Percentiles rank a stretch among this genome's conserved stretches.
Conservation (phyloP, 2,797 vertebrate genomes). For the Odontamblyopus rebecca region DNA sequence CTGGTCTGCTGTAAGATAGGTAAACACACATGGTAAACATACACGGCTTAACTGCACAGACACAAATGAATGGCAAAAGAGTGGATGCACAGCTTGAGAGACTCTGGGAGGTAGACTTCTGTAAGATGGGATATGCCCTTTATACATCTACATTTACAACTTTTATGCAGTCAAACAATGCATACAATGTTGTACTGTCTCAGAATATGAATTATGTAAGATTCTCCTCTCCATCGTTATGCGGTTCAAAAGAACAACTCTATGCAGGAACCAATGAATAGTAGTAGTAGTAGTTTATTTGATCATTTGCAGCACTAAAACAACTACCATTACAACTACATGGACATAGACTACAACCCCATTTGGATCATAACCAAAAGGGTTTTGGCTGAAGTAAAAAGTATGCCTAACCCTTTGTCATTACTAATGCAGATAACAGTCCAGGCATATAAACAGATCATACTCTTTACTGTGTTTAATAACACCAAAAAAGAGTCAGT, state of each 20-base stretch:
- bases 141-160: neutral
- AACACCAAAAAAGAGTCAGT: conserved; percentile 10
- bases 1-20: conserved; percentile 69
- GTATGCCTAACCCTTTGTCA: too few species aligned
- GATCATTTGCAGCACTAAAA: too few species aligned
- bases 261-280: neutral
- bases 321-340: too few species aligned
- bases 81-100: neutral
- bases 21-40: conserved; percentile 24
- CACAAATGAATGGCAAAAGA: conserved; percentile 6
- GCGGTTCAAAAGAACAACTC: neutral
- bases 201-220: neutral
- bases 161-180: neutral
- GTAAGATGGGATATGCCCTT: neutral
- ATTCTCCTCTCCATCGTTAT: neutral
- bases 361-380: too few species aligned
- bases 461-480: conserved; percentile 30
- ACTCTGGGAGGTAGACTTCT: neutral
- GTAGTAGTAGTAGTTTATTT: too few species aligned
- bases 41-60: neutral
- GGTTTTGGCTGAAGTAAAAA: too few species aligned
- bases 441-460: conserved; percentile 31
- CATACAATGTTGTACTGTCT: neutral
- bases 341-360: too few species aligned
- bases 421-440: too few species aligned